Base-by-base conservation (phyloP, 2,888 invertebrate species). In the Eilema griseolum region DNA sequence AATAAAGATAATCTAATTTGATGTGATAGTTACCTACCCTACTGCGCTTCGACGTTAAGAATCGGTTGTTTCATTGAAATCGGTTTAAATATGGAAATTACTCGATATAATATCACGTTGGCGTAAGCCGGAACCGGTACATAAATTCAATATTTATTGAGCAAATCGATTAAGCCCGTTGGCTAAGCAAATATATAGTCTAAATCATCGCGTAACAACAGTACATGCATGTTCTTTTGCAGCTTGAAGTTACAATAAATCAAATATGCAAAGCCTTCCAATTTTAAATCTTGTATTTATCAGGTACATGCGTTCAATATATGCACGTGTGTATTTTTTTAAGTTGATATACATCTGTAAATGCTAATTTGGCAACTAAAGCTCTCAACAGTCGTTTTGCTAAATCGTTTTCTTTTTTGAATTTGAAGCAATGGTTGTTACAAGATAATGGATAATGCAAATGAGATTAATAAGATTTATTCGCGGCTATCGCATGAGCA, bases 391-490 rank as follows among this genome's bases (percentile, higher is more conserved):
- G 8, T 64, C 56, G 61, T 76, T 78, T 70, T 71, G 41, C 63
- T 76, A 69, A 74, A 73, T 65, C 66, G 24, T n/a, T 65, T 52
- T 69, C 37, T 79, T 75, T 79, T 79, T 59, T 73, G 3, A 60
- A 72, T 77, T 71, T 71, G 59, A 75, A 74, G 70, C 67, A 72
- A 78, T 80, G 66, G 67, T 74, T 72, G 69, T 75, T 68, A 71
- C 74, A 73, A 71, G 71, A 73, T 76, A 75, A 78, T 77, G 67
- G 60, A 20, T 26, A 75, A 82, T 81, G 75, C 79, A 77, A 77
- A 81, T 79, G 65, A 83, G 76, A 77, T 83, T 67, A 70, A 73
- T 74, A 71, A 67, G 76, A 77, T 83, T 72, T 81, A 73, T 77
- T 72, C 61, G 66, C 71, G 57, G 67, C 70, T 76, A 83, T 78